These are phyloP conservation scores for Archegozetes longisetosus DNA, from an alignment of 1,140 invertebrate species.

Conservation along the genomic window DNA sequence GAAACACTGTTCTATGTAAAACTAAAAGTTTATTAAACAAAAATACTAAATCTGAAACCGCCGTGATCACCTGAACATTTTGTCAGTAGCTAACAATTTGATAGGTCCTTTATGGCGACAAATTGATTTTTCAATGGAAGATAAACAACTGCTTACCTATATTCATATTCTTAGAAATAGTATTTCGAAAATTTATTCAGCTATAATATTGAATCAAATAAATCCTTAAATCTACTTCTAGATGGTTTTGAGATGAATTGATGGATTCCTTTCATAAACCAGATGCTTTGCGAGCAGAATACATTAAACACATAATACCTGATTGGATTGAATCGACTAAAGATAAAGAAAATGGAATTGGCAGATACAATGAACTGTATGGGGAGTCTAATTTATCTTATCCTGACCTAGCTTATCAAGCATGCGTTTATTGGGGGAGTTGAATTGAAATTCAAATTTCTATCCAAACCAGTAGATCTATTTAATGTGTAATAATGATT, in stretches of 20 bases:
- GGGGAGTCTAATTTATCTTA: constrained; percentile 19
- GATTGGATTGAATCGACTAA: constrained; percentile 21
- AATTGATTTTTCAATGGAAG: constrained; percentile 31
- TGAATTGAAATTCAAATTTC: not conserved
- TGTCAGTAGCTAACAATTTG: constrained; percentile 28
- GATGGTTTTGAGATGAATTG: no score
- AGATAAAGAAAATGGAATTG: constrained; percentile 21
- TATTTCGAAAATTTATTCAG: constrained; percentile 32
- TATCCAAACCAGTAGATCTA: not conserved
- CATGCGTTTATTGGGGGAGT: constrained; percentile 16
- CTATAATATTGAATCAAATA: constrained; percentile 28
- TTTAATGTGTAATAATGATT: not conserved
- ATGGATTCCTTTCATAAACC: no score
- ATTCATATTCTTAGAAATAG: constrained; percentile 31
- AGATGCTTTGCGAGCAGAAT: no score
- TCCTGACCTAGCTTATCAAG: constrained; percentile 17
- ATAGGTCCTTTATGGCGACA: constrained; percentile 31
- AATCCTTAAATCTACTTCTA: no score
- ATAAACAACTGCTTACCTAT: constrained; percentile 29
- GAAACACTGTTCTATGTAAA: no score
- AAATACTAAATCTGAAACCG: no score
- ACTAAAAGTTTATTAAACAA: no score
- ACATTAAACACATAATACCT: no score
- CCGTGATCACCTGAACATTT: no score
- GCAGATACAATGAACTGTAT: constrained; percentile 20